phyloP scores from a whole-genome alignment of 2,113 vertebrate species.

The Brienomyrus brachyistius region DNA sequence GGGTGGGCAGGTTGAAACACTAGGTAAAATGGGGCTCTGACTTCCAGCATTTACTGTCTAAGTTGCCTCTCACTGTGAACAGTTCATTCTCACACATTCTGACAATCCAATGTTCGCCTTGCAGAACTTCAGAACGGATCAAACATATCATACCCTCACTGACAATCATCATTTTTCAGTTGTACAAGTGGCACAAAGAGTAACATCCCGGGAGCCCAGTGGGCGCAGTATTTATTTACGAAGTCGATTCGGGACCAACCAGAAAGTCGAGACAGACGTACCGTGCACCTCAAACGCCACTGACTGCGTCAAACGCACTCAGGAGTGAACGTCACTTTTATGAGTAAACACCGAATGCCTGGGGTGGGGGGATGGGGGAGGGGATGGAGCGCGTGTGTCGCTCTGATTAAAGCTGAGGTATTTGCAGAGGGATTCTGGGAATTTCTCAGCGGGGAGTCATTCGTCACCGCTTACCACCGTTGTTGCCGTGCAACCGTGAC shows the following conservation, averaged over 20 bases:
- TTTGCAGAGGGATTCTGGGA: slow-evolving; percentile 17
- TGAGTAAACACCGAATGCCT: background rate
- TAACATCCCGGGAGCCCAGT: background rate
- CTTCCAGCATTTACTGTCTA: background rate
- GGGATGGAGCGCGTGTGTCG: background rate
- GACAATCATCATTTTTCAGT: background rate
- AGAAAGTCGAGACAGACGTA: background rate
- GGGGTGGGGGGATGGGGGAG: background rate
- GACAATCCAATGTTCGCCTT: background rate
- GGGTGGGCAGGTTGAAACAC: background rate
- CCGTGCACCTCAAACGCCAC: background rate
- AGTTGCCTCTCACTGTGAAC: background rate
- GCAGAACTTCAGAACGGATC: background rate
- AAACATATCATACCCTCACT: background rate
- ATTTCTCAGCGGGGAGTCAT: background rate
- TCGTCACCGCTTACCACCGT: slow-evolving; percentile 8
- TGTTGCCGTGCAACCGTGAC: background rate
- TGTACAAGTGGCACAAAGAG: background rate
- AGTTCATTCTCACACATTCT: background rate
- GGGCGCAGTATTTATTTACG: background rate
- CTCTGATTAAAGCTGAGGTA: slow-evolving; percentile 4
- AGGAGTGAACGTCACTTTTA: background rate
- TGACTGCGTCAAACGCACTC: background rate
- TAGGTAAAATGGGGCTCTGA: background rate
- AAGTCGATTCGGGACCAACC: background rate